Base-by-base conservation (phyloP, 2,113 vertebrate genomes). In the Beaufortia kweichowensis region DNA sequence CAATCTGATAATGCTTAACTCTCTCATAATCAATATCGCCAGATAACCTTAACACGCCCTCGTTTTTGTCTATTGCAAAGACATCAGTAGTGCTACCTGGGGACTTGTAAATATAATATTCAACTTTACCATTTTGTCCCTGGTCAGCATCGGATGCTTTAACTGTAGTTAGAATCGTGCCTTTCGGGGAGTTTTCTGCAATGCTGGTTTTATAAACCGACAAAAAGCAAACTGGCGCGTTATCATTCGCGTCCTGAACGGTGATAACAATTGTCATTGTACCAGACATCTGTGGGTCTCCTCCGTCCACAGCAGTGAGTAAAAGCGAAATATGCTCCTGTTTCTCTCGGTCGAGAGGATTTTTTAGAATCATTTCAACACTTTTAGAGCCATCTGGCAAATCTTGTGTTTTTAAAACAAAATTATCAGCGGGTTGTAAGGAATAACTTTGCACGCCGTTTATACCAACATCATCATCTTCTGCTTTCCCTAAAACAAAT, bases 231-330 rank as follows among this genome's bases (percentile, higher is more conserved):
- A 76, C 60, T 12, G 83, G 83, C 0, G 76, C 76, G 41, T 84
- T 84, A 39, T 85, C 79, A 50, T 85, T 81, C 17, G 48, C 77
- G 14, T 82, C 80, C 12, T 74, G 64, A 9, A 78, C 80, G 1
- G 48, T 68, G 31, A 86, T 79, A 2, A 29, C 19, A 33, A 81
- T 72, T 17, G 78, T 2, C 1, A 76, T 50, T n/a, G 64, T 77
- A 4, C 73, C 69, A 7, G 82, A 79, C 55, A 63, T 15, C 24
- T 48, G 82, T 6, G 82, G 82, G 8, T 70, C 60, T 14, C 82
- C 79, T 12, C 68, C 79, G 33, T 83, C 59, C 46, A 79, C 21
- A 50, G 78, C 70, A 2, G 74, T 62, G 50, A 84, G 55, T 5
- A 80, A 6, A 9, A 85, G 19, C 1, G 33, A 24, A 3, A 84